These are phyloP conservation scores for Sylvicola fuscatus DNA, from an alignment of 2,888 invertebrate genomes.

Conservation along the genomic window DNA sequence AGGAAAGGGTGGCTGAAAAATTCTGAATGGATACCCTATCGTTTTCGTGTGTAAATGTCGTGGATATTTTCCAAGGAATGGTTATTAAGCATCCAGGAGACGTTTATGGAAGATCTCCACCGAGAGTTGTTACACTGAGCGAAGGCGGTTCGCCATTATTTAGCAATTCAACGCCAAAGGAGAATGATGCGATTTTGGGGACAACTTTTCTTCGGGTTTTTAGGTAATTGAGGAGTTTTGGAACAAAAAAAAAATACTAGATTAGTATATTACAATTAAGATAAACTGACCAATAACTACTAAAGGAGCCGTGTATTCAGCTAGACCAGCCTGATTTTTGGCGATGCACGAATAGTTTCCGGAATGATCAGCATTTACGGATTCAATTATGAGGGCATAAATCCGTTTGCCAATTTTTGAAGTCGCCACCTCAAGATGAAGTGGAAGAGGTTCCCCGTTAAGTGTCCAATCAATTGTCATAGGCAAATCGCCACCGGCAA, in stretches of 20 bases:
- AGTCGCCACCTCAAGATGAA: neutral
- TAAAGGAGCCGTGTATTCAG: slow-evolving; percentile 30
- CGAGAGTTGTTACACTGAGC: slow-evolving; percentile 34
- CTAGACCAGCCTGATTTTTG: slow-evolving; percentile 32
- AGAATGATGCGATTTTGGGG: slow-evolving; percentile 50
- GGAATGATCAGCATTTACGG: slow-evolving; percentile 32
- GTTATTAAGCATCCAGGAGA: slow-evolving; percentile 43
- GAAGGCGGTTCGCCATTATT: slow-evolving; percentile 41
- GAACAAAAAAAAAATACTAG: too few species aligned
- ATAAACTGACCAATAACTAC: slow-evolving; percentile 40
- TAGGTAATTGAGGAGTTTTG: too few species aligned
- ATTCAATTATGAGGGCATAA: slow-evolving; percentile 35
- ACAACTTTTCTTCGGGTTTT: slow-evolving; percentile 46
- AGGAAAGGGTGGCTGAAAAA: too few species aligned
- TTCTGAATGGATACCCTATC: too few species aligned
- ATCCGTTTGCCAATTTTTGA: slow-evolving; percentile 33
- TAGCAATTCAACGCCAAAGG: slow-evolving; percentile 44
- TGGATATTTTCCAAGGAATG: slow-evolving; percentile 24
- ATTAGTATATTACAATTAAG: slow-evolving; percentile 28
- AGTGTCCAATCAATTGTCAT: slow-evolving; percentile 39
- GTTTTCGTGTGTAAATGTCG: slow-evolving; percentile 28
- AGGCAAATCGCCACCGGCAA: slow-evolving; percentile 41
- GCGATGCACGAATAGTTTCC: slow-evolving; percentile 39
- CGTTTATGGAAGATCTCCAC: slow-evolving; percentile 41
- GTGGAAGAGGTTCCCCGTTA: slow-evolving; percentile 1